phyloP scores from a whole-genome alignment of 1,140 invertebrate genomes.

The Orchesella cincta region DNA sequence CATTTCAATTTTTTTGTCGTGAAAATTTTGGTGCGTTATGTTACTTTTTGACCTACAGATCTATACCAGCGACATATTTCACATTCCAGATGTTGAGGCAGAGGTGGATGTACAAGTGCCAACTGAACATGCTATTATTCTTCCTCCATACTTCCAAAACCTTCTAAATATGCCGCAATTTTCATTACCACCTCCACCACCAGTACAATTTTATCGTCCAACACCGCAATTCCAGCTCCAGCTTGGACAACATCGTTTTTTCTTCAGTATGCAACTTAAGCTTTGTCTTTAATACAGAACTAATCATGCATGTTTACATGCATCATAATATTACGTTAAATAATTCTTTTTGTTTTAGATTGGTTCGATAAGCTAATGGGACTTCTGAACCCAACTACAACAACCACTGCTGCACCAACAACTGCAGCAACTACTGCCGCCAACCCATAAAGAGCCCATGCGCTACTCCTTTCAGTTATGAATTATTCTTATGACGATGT shows the following conservation, averaged over 20 bases:
- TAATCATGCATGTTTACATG: not conserved
- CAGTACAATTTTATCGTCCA: not conserved
- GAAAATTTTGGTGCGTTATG: too few relatives aligned
- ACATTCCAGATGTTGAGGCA: too few relatives aligned
- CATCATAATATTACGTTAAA: not conserved
- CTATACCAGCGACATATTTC: too few relatives aligned
- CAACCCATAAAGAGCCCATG: too few relatives aligned
- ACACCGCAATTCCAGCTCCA: not conserved
- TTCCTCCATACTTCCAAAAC: not conserved
- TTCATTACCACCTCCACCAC: not conserved
- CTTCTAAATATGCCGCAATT: not conserved
- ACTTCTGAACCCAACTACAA: not conserved
- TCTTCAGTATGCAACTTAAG: not conserved
- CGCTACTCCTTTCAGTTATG: too few relatives aligned
- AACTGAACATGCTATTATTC: too few relatives aligned
- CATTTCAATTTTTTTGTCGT: too few relatives aligned
- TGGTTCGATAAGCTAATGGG: not conserved
- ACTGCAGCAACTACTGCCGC: too few relatives aligned
- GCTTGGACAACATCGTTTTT: not conserved
- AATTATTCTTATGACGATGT: too few relatives aligned
- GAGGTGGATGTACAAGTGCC: too few relatives aligned
- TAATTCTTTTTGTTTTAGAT: not conserved
- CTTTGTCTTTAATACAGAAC: not conserved
- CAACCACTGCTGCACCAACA: not conserved
- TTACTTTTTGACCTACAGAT: too few relatives aligned